Evolutionary conservation across 2,797 vertebrate species (phyloP), one percentile per base, ranked within the genome.

Genomic region (Garrulus glandarius): DNA sequence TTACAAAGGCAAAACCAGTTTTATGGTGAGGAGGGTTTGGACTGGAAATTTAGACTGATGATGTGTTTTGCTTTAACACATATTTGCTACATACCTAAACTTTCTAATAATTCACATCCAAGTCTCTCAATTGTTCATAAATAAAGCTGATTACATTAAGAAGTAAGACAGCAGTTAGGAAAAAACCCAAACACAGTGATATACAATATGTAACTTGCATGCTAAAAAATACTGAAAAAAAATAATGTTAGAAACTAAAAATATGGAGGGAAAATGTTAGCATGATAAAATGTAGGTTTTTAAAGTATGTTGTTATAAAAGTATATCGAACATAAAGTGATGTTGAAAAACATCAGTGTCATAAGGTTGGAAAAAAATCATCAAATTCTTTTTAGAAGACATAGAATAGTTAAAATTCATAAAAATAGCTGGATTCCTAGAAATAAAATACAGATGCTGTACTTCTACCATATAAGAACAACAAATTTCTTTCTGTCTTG

Each of bases 101-200:
- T 5, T 76, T 63, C 18, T 34, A 65, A 26, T 49, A 17, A 68
- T 50, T 46, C 52, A 63, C 20, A 50, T 61, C 14, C 24, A 61
- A 55, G 27, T 76, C 17, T 69, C 47, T 85, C 50, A 61, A 29
- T 47, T 69, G 2, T 27, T 74, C 61, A 27, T 39, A 39, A 65
- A 71, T 36, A 50, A 71, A 34, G 2, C 49, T 68, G 6, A 13
- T 71, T 67, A 15, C 14, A 43, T 75, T 59, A 71, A 69, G 47
- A 75, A 84, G 3, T 49, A 85, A 74, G 34, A 11, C 0, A 1
- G 15, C 22, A 69, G 8, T 50, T 41, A 63, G 8, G 15, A 43
- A 55, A 74, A 46, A 11, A 0, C 0, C 18, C 4, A 30, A 47
- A 19, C 12, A 47, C 9, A 50, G 29, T 57, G 0, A 15, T 47